phyloP scores from a whole-genome alignment of 2,888 invertebrate species.

The Drosophila paramelanica region DNA sequence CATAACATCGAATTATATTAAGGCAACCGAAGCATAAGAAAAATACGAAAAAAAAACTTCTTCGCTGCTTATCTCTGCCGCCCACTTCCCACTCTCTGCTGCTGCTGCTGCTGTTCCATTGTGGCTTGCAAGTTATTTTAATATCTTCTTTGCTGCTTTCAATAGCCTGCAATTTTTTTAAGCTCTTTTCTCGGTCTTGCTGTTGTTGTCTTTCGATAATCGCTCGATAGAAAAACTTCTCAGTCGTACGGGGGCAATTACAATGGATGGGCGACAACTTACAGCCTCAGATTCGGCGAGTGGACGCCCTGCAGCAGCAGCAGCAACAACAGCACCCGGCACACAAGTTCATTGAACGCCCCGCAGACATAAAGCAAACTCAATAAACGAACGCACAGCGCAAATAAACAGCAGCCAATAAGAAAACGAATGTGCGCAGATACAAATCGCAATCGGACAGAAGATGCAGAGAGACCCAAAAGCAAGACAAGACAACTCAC shows the following conservation, averaged over 20 bases:
- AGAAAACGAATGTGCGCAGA: slow-evolving; percentile 71
- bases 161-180: slow-evolving; percentile 45
- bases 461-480: slow-evolving; percentile 40
- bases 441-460: slow-evolving; percentile 71
- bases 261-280: slow-evolving; percentile 44
- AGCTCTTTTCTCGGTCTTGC: slow-evolving; percentile 21
- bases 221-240: slow-evolving; percentile 50
- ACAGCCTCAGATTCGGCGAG: slow-evolving; percentile 27
- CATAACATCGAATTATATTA: slow-evolving; percentile 75
- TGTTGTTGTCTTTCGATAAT: slow-evolving; percentile 47
- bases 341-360: slow-evolving; percentile 72
- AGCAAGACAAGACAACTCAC: slow-evolving; percentile 23
- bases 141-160: slow-evolving; percentile 63
- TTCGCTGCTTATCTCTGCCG: slow-evolving; percentile 44
- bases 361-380: slow-evolving; percentile 71
- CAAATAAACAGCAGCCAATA: slow-evolving; percentile 80
- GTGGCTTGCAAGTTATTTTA: slow-evolving; percentile 70
- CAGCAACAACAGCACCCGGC: slow-evolving; percentile 12
- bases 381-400: slow-evolving; percentile 71
- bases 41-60: slow-evolving; percentile 10
- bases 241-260: slow-evolving; percentile 33
- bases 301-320: slow-evolving; percentile 9
- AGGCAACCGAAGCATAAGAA: slow-evolving; percentile 44
- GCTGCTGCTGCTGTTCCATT: slow-evolving; percentile 40
- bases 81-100: slow-evolving; percentile 14